Evolutionary conservation across 2,797 vertebrate species (phyloP).

Genomic region (Chelon labrosus): DNA sequence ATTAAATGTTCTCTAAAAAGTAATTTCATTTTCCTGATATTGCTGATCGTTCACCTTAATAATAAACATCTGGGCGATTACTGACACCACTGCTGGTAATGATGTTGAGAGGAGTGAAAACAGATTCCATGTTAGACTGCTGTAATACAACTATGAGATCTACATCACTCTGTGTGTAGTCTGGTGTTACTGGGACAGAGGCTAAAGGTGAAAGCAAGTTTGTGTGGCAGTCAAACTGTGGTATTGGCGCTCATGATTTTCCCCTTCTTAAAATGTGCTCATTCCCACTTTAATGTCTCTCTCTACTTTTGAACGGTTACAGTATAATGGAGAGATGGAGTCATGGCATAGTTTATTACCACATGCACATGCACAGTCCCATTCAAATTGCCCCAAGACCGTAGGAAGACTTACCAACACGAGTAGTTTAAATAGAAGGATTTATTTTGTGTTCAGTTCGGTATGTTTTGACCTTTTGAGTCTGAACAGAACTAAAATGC

Average conservation of each 20-base stretch:
- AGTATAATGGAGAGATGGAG: constrained; percentile 78
- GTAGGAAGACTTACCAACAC: constrained; percentile 47
- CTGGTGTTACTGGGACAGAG: constrained; percentile 53
- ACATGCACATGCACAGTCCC: constrained; percentile 46
- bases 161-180: constrained; percentile 24
- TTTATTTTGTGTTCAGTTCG: constrained; percentile 57
- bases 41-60: constrained; percentile 18
- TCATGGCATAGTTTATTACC: constrained; percentile 76
- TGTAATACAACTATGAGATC: constrained; percentile 22
- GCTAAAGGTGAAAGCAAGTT: constrained; percentile 74
- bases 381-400: constrained; percentile 57
- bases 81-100: constrained; percentile 34
- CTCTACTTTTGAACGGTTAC: constrained; percentile 77
- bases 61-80: constrained; percentile 23
- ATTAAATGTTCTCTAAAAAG: constrained; percentile 1
- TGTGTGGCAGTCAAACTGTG: constrained; percentile 68
- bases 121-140: constrained; percentile 24
- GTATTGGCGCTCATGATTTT: constrained; percentile 59
- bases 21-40: constrained; percentile 8
- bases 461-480: constrained; percentile 63
- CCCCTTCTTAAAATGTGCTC: constrained; percentile 70
- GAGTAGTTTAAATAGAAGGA: constrained; percentile 57
- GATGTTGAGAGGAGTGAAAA: constrained; percentile 37
- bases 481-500: constrained; percentile 53
- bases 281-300: constrained; percentile 72